Evolutionary conservation across 2,797 vertebrate genomes (phyloP).

Genomic region (Myripristis murdjan): DNA sequence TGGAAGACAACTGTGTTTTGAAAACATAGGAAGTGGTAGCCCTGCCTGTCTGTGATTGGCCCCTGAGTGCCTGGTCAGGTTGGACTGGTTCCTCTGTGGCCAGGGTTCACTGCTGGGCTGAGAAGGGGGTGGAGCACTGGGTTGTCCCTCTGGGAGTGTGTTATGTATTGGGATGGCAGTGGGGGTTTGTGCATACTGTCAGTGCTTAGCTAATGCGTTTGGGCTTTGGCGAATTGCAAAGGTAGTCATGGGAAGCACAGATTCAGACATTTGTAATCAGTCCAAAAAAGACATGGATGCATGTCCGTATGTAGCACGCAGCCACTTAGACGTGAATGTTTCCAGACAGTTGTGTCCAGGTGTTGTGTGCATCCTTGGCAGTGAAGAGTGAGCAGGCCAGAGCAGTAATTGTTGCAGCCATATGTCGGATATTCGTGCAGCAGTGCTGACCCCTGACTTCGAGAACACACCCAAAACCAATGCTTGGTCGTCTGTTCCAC

Average conservation of each 20-base stretch:
- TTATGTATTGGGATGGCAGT: constrained; percentile 25
- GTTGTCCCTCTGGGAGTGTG: constrained; percentile 33
- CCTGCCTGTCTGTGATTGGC: constrained; percentile 58
- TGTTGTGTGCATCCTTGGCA: constrained; percentile 17
- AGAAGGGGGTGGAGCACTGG: constrained; percentile 23
- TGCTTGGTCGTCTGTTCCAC: constrained; percentile 13
- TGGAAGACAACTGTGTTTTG: constrained; percentile 64
- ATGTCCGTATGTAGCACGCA: constrained; percentile 11
- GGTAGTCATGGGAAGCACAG: not conserved
- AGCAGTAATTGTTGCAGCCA: constrained; percentile 19
- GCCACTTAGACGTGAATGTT: too few species aligned
- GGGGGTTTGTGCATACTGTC: constrained; percentile 13
- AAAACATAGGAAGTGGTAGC: constrained; percentile 51
- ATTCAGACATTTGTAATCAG: not conserved
- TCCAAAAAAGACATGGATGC: not conserved
- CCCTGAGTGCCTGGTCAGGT: constrained; percentile 63
- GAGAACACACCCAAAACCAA: constrained; percentile 46
- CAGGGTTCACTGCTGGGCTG: constrained; percentile 56
- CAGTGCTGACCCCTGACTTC: constrained; percentile 37
- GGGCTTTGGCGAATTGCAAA: constrained; percentile 12
- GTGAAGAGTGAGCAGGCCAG: constrained; percentile 1
- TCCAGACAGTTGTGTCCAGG: not conserved
- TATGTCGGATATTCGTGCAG: constrained; percentile 41
- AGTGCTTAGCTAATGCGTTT: constrained; percentile 11
- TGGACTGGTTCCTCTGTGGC: constrained; percentile 73